Evolutionary conservation across 2,888 invertebrate genomes (phyloP), one percentile per base, ranked within the genome.

Genomic region (Odontocolon sp.): DNA sequence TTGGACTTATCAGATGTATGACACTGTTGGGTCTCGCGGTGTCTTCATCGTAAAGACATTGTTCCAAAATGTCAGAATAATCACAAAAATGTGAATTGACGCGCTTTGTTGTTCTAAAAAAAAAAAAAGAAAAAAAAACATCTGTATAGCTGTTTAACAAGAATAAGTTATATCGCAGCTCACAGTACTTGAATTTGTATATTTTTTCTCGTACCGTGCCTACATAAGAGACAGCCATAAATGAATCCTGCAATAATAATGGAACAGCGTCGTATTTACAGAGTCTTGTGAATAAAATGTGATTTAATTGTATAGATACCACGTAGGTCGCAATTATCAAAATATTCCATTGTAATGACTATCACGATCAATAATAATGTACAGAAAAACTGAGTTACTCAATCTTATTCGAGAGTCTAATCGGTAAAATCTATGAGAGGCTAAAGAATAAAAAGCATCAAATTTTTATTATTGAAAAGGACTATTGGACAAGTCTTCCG

Each of bases 221-320:
- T 68, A 67, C 52, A 50, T 68, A 66, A 47, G 54, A n/a, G n/a
- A 63, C 57, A 63, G 63, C 42, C 57, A 59, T 52, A n/a, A 42
- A 68, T 69, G 64, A 56, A 68, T 72, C 50, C 63, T 56, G 72
- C 63, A 77, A 67, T 47, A 66, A 67, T 33, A 42, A 57, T 31
- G 26, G n/a, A 42, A 42, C 26, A 33, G 26, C 18, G 63, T 36
- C 26, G 63, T 63, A 68, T 68, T 64, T 50, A 64, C 63, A 36
- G 16, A 3, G 59, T 40, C 36, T 56, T 71, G 71, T 63, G 61
- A 68, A 77, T 71, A 77, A 77, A 71, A 76, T 77, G 76, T 77
- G 76, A 77, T 68, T 67, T 63, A 77, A 54, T 57, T 76, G 71
- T 71, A 71, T 66, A 71, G 61, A 54, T 45, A 69, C 38, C 33